These are phyloP conservation scores for Lasius fuliginosus DNA, from an alignment of 2,888 invertebrate species.

Conservation along the genomic window DNA sequence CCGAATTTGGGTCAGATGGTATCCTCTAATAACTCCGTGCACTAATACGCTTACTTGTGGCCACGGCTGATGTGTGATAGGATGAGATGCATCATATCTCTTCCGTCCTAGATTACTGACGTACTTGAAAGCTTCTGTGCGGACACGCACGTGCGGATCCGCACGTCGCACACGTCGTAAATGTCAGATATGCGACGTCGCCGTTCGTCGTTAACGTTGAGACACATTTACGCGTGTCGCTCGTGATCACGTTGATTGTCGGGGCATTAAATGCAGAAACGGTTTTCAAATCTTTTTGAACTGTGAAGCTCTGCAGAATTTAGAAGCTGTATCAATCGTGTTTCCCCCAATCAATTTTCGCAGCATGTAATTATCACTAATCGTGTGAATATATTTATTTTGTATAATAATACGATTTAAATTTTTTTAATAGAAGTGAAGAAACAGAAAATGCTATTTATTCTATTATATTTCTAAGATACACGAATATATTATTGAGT, in stretches of 20 bases:
- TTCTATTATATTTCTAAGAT: neutral
- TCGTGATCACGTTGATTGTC: neutral
- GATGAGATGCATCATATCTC: slow-evolving; percentile 71
- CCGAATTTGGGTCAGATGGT: slow-evolving; percentile 74
- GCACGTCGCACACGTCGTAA: neutral
- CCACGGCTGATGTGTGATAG: slow-evolving; percentile 70
- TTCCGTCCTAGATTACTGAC: slow-evolving; percentile 66
- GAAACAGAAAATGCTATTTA: neutral
- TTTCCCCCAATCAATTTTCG: neutral
- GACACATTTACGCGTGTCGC: neutral
- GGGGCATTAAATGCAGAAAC: neutral
- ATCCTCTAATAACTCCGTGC: slow-evolving; percentile 75
- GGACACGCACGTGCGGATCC: slow-evolving; percentile 61
- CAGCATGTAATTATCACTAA: neutral
- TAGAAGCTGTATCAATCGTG: neutral
- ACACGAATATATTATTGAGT: neutral
- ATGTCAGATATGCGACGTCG: neutral
- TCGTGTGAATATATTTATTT: neutral
- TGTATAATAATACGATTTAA: neutral
- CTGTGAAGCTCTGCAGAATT: neutral
- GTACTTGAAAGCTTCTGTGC: slow-evolving; percentile 68
- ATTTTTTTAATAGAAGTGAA: neutral
- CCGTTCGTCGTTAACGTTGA: neutral
- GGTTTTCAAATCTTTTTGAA: neutral
- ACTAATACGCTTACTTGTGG: slow-evolving; percentile 80